Evolutionary conservation across 1,140 invertebrate genomes (phyloP).

Genomic region (Heliothis virescens): DNA sequence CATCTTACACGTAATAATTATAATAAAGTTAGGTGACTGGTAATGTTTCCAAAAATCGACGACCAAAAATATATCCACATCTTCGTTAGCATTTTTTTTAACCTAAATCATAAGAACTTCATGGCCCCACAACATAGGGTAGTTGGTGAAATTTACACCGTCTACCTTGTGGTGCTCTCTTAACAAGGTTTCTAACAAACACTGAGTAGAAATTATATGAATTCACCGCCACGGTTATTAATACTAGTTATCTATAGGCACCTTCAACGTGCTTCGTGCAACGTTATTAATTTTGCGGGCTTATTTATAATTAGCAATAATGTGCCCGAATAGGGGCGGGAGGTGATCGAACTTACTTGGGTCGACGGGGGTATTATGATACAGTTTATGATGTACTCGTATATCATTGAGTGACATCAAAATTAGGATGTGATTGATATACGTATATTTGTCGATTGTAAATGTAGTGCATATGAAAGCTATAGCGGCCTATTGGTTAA

Average conservation of each 20-base stretch:
- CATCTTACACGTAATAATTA: too few relatives aligned
- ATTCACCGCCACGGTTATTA: slow-evolving; percentile 71
- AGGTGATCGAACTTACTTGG: too few relatives aligned
- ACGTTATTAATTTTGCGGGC: not conserved
- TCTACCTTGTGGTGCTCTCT: slow-evolving; percentile 66
- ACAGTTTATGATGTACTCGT: too few relatives aligned
- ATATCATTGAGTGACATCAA: too few relatives aligned
- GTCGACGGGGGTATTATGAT: too few relatives aligned
- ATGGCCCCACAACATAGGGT: slow-evolving; percentile 60
- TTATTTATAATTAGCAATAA: not conserved
- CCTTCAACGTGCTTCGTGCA: not conserved
- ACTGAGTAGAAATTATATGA: slow-evolving; percentile 77
- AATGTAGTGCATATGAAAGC: too few relatives aligned
- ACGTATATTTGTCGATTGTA: too few relatives aligned
- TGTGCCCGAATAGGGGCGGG: too few relatives aligned
- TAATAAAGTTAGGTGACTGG: too few relatives aligned
- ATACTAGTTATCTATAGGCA: slow-evolving; percentile 55
- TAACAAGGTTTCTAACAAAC: slow-evolving; percentile 80
- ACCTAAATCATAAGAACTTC: slow-evolving; percentile 8
- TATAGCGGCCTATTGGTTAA: too few relatives aligned
- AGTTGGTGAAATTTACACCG: slow-evolving; percentile 76
- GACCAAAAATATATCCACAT: not conserved
- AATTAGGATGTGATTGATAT: too few relatives aligned
- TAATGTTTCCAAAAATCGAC: too few relatives aligned
- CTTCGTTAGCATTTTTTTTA: not conserved